Evolutionary conservation across 2,888 invertebrate species (phyloP).

Genomic region (Microplitis deprimator): DNA sequence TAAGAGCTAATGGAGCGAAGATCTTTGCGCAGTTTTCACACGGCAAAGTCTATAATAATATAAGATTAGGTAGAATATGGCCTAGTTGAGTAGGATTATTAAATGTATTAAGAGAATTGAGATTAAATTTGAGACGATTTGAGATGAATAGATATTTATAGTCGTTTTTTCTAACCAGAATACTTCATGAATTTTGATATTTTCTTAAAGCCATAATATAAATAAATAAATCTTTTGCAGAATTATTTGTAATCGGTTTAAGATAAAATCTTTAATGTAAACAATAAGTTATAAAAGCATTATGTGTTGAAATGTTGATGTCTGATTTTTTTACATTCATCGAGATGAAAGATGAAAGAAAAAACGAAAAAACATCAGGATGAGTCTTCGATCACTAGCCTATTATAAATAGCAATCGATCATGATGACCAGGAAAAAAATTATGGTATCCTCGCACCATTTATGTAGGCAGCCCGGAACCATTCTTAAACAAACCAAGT

Average conservation of each 20-base stretch:
- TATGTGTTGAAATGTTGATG: constrained; percentile 39
- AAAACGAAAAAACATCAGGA: constrained; percentile 10
- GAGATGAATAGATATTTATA: constrained; percentile 45
- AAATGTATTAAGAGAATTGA: constrained; percentile 43
- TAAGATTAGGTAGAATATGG: not conserved
- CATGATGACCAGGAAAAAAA: constrained; percentile 40
- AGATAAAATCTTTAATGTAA: constrained; percentile 51
- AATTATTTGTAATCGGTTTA: constrained; percentile 55
- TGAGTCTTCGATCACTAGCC: constrained; percentile 26
- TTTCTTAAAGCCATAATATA: no score
- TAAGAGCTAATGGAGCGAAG: constrained; percentile 59
- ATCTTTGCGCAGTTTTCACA: constrained; percentile 61
- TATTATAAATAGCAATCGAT: constrained; percentile 41
- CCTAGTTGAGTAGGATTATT: constrained; percentile 37
- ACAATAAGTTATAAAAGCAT: constrained; percentile 55
- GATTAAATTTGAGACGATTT: constrained; percentile 47
- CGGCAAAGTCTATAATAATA: constrained; percentile 52
- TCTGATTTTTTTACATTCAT: constrained; percentile 29
- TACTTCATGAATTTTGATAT: constrained; percentile 19
- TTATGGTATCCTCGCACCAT: constrained; percentile 27
- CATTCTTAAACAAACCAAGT: constrained; percentile 54
- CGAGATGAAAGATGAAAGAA: not conserved
- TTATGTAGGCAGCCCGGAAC: constrained; percentile 39
- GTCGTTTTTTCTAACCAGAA: constrained; percentile 26
- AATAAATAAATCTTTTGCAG: constrained; percentile 6